Conservation (phyloP, 2,888 invertebrate species). For the Hyppa rectilinea region DNA sequence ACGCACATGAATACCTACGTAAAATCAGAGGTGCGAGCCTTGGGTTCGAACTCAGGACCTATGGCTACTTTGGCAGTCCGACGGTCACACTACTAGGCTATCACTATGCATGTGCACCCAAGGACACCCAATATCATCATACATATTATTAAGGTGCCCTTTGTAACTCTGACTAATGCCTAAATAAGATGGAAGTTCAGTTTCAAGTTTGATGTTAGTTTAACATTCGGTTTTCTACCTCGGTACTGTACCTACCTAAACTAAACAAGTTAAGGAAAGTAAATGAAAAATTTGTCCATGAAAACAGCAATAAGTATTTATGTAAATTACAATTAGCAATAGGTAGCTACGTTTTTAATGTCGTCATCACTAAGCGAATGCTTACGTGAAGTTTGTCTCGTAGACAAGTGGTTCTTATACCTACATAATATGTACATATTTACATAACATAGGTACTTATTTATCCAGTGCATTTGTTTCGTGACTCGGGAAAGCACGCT, state of each 20-base stretch:
- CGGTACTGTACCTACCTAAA: neutral
- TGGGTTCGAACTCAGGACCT: too few species aligned
- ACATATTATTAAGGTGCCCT: neutral
- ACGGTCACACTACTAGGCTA: too few species aligned
- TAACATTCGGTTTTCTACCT: neutral
- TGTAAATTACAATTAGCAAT: slow-evolving; percentile 12
- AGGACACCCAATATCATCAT: too few species aligned
- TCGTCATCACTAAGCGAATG: slow-evolving; percentile 4
- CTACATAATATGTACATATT: too few species aligned
- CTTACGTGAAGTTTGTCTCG: slow-evolving; percentile 19
- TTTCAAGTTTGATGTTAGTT: neutral
- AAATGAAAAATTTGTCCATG: neutral
- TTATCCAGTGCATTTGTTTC: neutral
- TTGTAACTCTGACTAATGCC: neutral
- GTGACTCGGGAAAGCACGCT: too few species aligned
- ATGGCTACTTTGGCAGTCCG: too few species aligned
- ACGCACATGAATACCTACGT: too few species aligned
- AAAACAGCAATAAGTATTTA: neutral
- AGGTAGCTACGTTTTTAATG: neutral
- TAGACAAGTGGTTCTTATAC: too few species aligned
- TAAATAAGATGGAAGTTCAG: neutral
- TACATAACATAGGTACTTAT: too few species aligned
- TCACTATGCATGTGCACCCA: too few species aligned
- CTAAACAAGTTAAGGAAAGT: too few species aligned
- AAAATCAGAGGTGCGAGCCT: too few species aligned